Percentiles rank a stretch among this genome's conserved stretches.
Evolutionary conservation across 2,797 vertebrate genomes (phyloP).

Genomic region (Distichodus sexfasciatus): DNA sequence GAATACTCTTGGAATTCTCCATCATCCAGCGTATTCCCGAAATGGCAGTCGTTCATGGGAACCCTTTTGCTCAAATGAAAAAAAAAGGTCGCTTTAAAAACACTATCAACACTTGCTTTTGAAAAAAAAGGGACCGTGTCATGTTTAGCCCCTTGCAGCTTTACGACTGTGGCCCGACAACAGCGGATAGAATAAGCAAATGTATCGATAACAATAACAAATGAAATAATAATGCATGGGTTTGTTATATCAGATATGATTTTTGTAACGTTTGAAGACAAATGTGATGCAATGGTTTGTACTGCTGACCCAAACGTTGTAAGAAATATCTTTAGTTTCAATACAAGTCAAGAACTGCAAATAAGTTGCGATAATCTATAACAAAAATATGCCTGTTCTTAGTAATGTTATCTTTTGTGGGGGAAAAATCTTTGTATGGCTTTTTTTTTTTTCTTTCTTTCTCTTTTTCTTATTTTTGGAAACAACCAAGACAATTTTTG

Average conservation of each 20-base stretch:
- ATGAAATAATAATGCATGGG: slow-evolving; percentile 72
- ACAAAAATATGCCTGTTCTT: slow-evolving; percentile 68
- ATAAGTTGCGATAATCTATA: slow-evolving; percentile 73
- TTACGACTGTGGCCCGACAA: slow-evolving; percentile 64
- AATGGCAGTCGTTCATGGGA: not conserved
- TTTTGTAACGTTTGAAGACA: slow-evolving; percentile 69
- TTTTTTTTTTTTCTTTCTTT: slow-evolving; percentile 24
- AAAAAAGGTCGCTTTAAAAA: slow-evolving; percentile 32
- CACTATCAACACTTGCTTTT: slow-evolving; percentile 55
- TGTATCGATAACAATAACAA: slow-evolving; percentile 60
- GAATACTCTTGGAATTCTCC: slow-evolving; percentile 42
- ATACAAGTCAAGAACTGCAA: slow-evolving; percentile 54
- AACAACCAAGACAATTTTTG: slow-evolving; percentile 55
- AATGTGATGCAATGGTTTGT: slow-evolving; percentile 66
- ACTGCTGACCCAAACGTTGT: slow-evolving; percentile 60
- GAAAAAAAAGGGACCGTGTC: slow-evolving; percentile 58
- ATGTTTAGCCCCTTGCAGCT: slow-evolving; percentile 49
- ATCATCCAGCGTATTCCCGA: slow-evolving; percentile 23
- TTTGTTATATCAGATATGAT: slow-evolving; percentile 67
- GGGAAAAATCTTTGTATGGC: not conserved
- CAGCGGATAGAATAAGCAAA: slow-evolving; percentile 60
- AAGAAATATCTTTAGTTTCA: slow-evolving; percentile 70
- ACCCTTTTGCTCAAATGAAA: slow-evolving; percentile 21
- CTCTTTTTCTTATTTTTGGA: slow-evolving; percentile 6
- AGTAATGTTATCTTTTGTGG: slow-evolving; percentile 59